Conservation (phyloP, 2,888 invertebrate genomes). For the Phyto melanocephala region DNA sequence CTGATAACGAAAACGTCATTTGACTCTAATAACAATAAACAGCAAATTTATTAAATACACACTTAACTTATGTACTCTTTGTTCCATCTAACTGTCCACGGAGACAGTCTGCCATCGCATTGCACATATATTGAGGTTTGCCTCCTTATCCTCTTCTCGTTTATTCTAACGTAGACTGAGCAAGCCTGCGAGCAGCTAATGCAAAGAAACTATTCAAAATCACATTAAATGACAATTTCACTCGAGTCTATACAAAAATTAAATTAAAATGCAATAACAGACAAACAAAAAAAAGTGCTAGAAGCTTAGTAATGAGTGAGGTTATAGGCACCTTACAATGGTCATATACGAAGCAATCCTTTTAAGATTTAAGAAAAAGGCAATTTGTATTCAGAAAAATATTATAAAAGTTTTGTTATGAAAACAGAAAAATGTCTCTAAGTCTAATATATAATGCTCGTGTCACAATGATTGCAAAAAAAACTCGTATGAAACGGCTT, state of each 20-base stretch:
- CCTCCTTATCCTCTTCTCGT: not conserved
- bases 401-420: too few relatives aligned
- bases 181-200: not conserved
- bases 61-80: constrained; percentile 47
- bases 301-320: not conserved
- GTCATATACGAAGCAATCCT: too few relatives aligned
- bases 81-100: not conserved
- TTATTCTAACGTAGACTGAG: not conserved
- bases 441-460: too few relatives aligned
- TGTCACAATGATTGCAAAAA: too few relatives aligned
- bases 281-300: not conserved
- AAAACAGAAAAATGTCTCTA: too few relatives aligned
- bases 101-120: not conserved
- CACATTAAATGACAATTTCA: constrained; percentile 36
- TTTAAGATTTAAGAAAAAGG: too few relatives aligned
- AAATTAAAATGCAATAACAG: not conserved
- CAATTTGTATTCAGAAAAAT: too few relatives aligned
- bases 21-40: constrained; percentile 74
- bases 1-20: constrained; percentile 72
- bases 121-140: not conserved
- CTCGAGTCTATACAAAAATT: not conserved
- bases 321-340: too few relatives aligned
- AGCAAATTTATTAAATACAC: constrained; percentile 75
- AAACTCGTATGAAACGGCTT: too few relatives aligned
- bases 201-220: constrained; percentile 15